Conservation (phyloP, 2,797 vertebrate genomes). For the Crenichthys baileyi region DNA sequence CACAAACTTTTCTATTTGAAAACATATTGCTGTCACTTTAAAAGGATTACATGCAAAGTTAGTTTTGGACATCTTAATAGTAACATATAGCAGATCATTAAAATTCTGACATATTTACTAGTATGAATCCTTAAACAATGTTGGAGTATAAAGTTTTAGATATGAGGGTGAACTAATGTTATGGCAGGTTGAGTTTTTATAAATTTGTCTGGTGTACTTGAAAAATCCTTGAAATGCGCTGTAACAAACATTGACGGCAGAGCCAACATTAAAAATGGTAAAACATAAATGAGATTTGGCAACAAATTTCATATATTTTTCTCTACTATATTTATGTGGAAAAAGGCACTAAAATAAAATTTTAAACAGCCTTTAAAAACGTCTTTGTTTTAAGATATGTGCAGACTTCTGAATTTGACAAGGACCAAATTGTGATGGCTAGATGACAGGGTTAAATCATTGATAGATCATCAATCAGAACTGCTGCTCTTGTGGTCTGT, state of each 20-base stretch:
- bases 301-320: background rate
- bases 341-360: background rate
- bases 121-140: background rate
- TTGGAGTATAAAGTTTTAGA: background rate
- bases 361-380: no score
- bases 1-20: no score
- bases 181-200: background rate
- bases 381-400: background rate
- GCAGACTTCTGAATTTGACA: background rate
- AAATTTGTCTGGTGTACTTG: background rate
- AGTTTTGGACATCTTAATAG: background rate
- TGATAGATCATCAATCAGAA: background rate
- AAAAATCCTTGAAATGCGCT: background rate
- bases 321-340: background rate
- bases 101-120: background rate
- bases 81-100: background rate
- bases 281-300: background rate
- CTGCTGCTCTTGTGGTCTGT: background rate
- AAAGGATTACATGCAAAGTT: background rate
- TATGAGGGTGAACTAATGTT: background rate
- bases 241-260: conserved; percentile 2
- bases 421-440: background rate
- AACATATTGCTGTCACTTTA: no score
- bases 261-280: conserved; percentile 1
- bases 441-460: background rate